A percentile compares a stretch with the other conserved stretches of the same genome.
These are phyloP conservation scores for Parasteatoda lunata DNA, from an alignment of 2,888 invertebrate species.

Conservation along the genomic window DNA sequence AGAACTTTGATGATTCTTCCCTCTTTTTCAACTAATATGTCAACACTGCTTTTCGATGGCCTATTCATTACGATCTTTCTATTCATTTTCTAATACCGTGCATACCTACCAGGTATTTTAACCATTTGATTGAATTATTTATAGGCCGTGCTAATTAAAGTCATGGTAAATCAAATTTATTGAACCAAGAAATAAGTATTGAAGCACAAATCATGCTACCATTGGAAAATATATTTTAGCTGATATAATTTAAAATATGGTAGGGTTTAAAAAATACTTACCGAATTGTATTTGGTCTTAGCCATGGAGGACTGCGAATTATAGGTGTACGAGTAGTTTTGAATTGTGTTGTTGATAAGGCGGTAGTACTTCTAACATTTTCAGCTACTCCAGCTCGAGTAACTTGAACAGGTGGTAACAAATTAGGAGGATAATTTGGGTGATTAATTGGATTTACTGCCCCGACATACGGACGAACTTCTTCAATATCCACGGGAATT, in stretches of 20 bases:
- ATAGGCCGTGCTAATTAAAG: background rate
- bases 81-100: too few relatives aligned
- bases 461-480: conserved; percentile 73
- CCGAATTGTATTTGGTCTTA: conserved; percentile 68
- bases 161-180: background rate
- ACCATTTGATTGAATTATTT: too few relatives aligned
- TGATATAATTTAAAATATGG: background rate
- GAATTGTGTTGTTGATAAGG: conserved; percentile 17
- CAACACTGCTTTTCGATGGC: too few relatives aligned
- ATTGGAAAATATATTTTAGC: background rate
- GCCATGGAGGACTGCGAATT: conserved; percentile 67
- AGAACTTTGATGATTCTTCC: too few relatives aligned
- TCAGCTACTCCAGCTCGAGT: conserved; percentile 31
- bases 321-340: conserved; percentile 48
- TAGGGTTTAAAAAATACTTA: conserved; percentile 8
- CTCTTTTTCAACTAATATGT: too few relatives aligned
- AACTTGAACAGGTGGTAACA: conserved; percentile 30
- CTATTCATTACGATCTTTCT: too few relatives aligned
- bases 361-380: conserved; percentile 12
- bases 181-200: background rate
- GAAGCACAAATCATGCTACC: background rate
- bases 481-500: conserved; percentile 80
- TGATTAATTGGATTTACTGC: conserved; percentile 39
- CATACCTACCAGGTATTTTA: too few relatives aligned
- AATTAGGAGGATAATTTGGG: background rate